Percentiles rank a stretch among this genome's conserved stretches.
Conservation (phyloP, 2,113 vertebrate species). For the Electrona antarctica region DNA sequence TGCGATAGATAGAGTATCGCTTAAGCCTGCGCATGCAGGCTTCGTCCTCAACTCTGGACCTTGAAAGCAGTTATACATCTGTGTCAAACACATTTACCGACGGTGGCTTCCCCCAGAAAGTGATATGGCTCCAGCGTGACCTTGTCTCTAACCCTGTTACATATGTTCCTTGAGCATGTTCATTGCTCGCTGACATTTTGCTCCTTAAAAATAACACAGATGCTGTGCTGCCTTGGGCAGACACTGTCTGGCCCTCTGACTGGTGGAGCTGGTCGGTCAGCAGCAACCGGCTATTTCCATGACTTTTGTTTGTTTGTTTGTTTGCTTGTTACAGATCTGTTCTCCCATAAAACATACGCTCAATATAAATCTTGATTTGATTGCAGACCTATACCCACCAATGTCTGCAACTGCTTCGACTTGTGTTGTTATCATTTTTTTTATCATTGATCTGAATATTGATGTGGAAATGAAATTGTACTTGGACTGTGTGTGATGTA, state of each 20-base stretch:
- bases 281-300: slow-evolving; percentile 64
- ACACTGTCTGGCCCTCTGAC: slow-evolving; percentile 35
- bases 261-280: slow-evolving; percentile 28
- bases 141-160: slow-evolving; percentile 61
- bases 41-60: slow-evolving; percentile 8
- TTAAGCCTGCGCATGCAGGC: too few relatives aligned
- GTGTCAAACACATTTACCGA: slow-evolving; percentile 47
- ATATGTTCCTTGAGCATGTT: slow-evolving; percentile 66
- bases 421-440: too few relatives aligned
- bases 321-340: too few relatives aligned
- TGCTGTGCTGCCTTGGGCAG: slow-evolving; percentile 47
- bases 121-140: slow-evolving; percentile 61
- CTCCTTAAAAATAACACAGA: slow-evolving; percentile 81
- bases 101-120: slow-evolving; percentile 47
- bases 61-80: slow-evolving; percentile 38
- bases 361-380: too few relatives aligned
- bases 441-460: too few relatives aligned
- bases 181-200: slow-evolving; percentile 73
- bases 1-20: too few relatives aligned
- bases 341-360: too few relatives aligned
- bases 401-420: too few relatives aligned
- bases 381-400: too few relatives aligned
- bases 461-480: too few relatives aligned
- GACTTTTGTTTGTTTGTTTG: slow-evolving; percentile 15
- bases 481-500: too few relatives aligned